Conservation (phyloP, 1,140 invertebrate species). For the Cotesia typhae region DNA sequence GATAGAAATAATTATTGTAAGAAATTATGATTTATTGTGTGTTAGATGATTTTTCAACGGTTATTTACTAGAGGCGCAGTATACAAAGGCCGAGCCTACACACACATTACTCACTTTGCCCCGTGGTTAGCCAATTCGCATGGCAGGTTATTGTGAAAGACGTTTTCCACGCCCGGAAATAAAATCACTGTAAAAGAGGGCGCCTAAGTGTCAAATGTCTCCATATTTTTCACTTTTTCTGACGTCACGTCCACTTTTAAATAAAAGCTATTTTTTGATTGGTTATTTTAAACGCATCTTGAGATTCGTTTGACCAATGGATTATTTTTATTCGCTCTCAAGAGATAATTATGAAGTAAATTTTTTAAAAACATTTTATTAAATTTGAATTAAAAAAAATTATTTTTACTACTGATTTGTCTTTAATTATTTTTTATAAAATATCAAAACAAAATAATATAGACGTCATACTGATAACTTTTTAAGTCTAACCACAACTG, state of each 20-base stretch:
- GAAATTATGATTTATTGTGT: neutral
- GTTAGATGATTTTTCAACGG: neutral
- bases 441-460: too few species aligned
- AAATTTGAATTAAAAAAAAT: too few species aligned
- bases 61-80: constrained; percentile 2
- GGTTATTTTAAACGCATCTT: neutral
- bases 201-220: too few species aligned
- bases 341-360: neutral
- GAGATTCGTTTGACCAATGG: neutral
- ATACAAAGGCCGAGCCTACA: neutral
- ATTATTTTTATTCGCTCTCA: neutral
- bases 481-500: too few species aligned
- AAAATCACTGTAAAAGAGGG: too few species aligned
- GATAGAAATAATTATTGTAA: neutral
- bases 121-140: neutral
- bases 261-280: neutral
- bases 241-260: too few species aligned
- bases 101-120: neutral
- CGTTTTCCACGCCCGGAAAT: too few species aligned
- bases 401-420: too few species aligned
- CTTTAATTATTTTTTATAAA: too few species aligned
- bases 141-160: neutral
- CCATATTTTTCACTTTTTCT: too few species aligned
- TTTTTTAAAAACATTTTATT: too few species aligned
- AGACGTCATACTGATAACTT: too few species aligned